A percentile compares a stretch with the other conserved stretches of the same genome.
Evolutionary conservation across 2,797 vertebrate species (phyloP).

Genomic region (Macroramphosus scolopax): DNA sequence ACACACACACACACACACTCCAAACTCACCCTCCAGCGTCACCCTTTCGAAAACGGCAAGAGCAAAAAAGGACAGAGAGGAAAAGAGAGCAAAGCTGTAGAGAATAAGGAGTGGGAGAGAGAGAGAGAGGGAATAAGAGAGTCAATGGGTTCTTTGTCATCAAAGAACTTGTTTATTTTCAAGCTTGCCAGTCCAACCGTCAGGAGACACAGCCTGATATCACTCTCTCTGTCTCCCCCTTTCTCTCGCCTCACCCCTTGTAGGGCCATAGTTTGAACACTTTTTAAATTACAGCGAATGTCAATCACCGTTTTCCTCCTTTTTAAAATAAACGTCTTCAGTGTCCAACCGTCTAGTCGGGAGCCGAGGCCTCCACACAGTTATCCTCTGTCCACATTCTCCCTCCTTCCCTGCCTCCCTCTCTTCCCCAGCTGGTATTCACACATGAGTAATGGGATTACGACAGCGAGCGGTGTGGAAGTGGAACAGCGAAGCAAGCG

Average conservation of each 20-base stretch:
- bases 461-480: constrained; percentile 71
- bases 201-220: constrained; percentile 65
- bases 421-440: constrained; percentile 78
- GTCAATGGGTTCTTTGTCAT: constrained; percentile 81
- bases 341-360: constrained; percentile 41
- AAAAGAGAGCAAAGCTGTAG: constrained; percentile 60
- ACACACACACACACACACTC: constrained; percentile 38
- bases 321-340: constrained; percentile 12
- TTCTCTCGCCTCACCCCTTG: constrained; percentile 1
- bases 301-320: constrained; percentile 22
- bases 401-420: constrained; percentile 26
- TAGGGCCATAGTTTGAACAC: constrained; percentile 12
- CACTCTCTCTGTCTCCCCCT: constrained; percentile 46
- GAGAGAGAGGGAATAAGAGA: constrained; percentile 60
- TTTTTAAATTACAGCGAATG: constrained; percentile 11
- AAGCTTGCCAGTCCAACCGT: constrained; percentile 78
- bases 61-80: constrained; percentile 53
- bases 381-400: constrained; percentile 67
- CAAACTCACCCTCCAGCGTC: constrained; percentile 42
- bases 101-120: constrained; percentile 66
- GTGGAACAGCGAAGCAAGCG: constrained; percentile 46
- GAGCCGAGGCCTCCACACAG: constrained; percentile 55
- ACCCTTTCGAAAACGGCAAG: constrained; percentile 51
- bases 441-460: constrained; percentile 83
- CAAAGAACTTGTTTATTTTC: constrained; percentile 84